Conservation (phyloP, 1,140 invertebrate species). For the Drosophila triauraria region DNA sequence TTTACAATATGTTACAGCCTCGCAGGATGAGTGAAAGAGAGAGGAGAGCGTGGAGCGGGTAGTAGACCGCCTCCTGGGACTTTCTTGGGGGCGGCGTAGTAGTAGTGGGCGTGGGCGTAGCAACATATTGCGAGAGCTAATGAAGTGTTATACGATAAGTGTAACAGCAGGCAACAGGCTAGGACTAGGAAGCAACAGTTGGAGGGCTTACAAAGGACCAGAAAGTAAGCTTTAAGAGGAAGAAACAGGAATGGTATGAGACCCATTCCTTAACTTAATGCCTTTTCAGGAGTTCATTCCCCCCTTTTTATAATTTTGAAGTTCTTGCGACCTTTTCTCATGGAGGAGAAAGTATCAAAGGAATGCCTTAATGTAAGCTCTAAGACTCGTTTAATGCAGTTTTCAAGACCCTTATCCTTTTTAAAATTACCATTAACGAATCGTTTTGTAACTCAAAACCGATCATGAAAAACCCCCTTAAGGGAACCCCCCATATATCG, state of each 20-base stretch:
- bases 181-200: slow-evolving; percentile 67
- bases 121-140: slow-evolving; percentile 71
- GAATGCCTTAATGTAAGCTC: too few relatives aligned
- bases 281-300: too few relatives aligned
- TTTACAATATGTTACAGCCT: slow-evolving; percentile 60
- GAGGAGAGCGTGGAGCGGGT: background rate
- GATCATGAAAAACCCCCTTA: background rate
- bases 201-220: slow-evolving; percentile 19
- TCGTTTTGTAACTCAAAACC: background rate
- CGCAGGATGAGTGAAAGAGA: background rate
- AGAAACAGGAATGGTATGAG: background rate
- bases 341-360: too few relatives aligned
- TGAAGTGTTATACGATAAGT: slow-evolving; percentile 76
- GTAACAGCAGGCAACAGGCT: slow-evolving; percentile 68
- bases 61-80: slow-evolving; percentile 4
- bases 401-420: background rate
- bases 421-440: too few relatives aligned
- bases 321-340: too few relatives aligned
- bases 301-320: too few relatives aligned
- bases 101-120: slow-evolving; percentile 48
- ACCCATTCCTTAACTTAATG: too few relatives aligned
- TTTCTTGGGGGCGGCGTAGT: background rate
- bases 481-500: slow-evolving; percentile 1
- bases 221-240: background rate
- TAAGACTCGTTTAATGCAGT: too few relatives aligned